Evolutionary conservation across 2,113 vertebrate genomes (phyloP).

Genomic region (Sclerurus mexicanus): DNA sequence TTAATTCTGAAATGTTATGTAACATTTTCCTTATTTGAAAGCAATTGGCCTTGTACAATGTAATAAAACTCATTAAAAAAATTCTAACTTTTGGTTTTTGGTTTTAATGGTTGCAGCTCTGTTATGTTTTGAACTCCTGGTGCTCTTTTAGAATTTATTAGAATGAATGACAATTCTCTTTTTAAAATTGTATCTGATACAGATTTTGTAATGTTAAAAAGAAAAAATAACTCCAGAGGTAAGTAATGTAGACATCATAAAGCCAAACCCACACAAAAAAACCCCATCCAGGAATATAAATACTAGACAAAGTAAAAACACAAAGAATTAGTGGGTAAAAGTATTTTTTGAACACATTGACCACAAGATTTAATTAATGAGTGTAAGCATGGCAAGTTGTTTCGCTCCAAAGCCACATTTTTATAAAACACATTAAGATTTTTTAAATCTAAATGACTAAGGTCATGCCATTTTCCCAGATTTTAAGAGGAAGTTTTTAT

Average conservation of each 20-base stretch:
- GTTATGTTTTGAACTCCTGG: not conserved
- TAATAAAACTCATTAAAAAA: not conserved
- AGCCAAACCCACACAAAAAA: not conserved
- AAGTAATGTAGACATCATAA: not conserved
- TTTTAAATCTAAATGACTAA: not conserved
- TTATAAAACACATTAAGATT: not conserved
- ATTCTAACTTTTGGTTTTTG: not conserved
- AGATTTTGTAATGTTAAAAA: not conserved
- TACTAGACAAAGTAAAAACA: not conserved
- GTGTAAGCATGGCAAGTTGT: not conserved
- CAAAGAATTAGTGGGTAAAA: not conserved
- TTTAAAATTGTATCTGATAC: not conserved
- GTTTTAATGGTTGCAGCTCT: not conserved
- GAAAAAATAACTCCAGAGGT: not conserved
- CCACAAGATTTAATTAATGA: not conserved
- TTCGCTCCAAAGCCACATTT: not conserved
- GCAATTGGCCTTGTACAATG: not conserved
- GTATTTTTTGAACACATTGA: not conserved
- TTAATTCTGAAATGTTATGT: not conserved
- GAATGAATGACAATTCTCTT: not conserved
- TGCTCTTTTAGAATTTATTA: not conserved
- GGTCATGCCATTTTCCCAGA: not conserved
- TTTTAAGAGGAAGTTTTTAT: not conserved
- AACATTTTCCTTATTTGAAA: not conserved
- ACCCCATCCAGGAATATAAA: not conserved